phyloP scores from a whole-genome alignment of 2,888 invertebrate genomes.

The Patella pellucida region DNA sequence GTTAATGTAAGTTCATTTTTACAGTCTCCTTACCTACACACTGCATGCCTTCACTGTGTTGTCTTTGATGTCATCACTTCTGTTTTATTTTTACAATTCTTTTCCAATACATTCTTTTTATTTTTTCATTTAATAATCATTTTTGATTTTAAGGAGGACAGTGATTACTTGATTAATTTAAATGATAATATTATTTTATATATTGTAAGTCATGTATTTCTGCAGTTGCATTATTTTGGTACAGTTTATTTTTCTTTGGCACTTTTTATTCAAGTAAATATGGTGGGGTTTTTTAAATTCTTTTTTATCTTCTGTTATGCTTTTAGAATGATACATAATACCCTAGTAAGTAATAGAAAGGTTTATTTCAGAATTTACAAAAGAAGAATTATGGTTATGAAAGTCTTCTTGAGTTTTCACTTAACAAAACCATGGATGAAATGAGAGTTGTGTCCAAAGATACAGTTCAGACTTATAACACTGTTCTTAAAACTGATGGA shows the following conservation, averaged over 20 bases:
- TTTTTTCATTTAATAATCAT: neutral
- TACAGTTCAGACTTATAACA: neutral
- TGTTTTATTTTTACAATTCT: slow-evolving; percentile 11
- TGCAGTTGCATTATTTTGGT: neutral
- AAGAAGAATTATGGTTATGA: no score
- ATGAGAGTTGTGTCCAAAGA: neutral
- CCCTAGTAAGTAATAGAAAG: no score
- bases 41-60: no score
- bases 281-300: neutral
- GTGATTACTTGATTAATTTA: slow-evolving; percentile 9
- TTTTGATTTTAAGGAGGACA: slow-evolving; percentile 7
- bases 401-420: no score
- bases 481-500: neutral
- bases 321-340: no score
- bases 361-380: no score
- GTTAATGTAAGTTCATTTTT: slow-evolving; percentile 1
- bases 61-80: no score
- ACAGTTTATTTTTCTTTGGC: neutral
- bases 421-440: neutral
- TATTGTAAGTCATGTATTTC: neutral
- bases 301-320: slow-evolving; percentile 4
- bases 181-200: neutral
- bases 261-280: neutral
- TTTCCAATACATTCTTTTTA: slow-evolving; percentile 11
- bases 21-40: neutral